phyloP scores from a whole-genome alignment of 2,888 invertebrate genomes.

The Eristalinus sepulchralis region DNA sequence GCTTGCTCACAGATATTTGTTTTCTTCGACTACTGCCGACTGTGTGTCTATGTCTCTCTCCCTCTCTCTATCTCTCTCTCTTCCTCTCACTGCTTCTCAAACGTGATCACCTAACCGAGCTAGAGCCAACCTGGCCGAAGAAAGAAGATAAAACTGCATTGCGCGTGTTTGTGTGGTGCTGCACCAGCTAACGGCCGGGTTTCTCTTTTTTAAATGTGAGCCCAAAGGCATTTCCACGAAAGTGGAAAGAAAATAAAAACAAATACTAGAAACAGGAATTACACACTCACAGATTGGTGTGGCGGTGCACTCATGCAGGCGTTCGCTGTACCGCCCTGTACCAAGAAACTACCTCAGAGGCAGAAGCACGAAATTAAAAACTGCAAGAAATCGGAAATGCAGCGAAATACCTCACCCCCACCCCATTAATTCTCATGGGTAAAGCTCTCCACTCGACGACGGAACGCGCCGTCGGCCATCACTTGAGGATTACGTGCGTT shows the following conservation, averaged over 20 bases:
- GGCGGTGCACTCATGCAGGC: background rate
- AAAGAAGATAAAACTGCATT: conserved; percentile 42
- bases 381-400: conserved; percentile 63
- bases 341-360: conserved; percentile 42
- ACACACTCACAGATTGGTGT: conserved; percentile 14
- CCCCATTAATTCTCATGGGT: background rate
- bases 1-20: background rate
- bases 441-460: background rate
- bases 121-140: background rate
- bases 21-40: background rate
- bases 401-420: background rate
- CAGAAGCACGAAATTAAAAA: conserved; percentile 1
- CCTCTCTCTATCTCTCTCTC: background rate
- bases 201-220: conserved; percentile 62
- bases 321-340: conserved; percentile 30
- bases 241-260: conserved; percentile 20
- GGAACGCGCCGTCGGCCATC: background rate
- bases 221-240: conserved; percentile 39
- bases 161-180: conserved; percentile 34
- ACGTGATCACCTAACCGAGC: background rate
- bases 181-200: conserved; percentile 56
- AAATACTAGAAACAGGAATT: conserved; percentile 59
- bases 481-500: background rate
- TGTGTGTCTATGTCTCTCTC: background rate
- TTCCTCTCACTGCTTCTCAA: background rate